Evolutionary conservation across 2,888 invertebrate genomes (phyloP), one percentile per base, ranked within the genome.

Genomic region (Drosophila putrida): DNA sequence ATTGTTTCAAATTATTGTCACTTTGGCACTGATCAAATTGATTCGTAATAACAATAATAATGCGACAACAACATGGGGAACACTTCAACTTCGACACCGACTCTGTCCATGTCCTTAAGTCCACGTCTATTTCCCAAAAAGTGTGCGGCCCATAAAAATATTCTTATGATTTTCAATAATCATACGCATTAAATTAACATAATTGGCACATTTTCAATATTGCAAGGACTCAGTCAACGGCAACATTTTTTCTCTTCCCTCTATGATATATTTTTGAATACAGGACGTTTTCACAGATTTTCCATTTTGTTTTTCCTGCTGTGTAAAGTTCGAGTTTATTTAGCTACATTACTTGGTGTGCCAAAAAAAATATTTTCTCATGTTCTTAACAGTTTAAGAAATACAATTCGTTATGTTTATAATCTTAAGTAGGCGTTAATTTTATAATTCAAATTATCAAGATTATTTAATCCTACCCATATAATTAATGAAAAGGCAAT

Each of bases 1-100:
- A 88, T 88, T 89, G 86, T 76, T 80, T 82, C 82, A 78, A 87
- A 88, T 86, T 88, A 87, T 87, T 87, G 86, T 86, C 84, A 84
- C 78, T 87, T 86, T 87, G 82, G 78, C 77, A 78, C 81, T 87
- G 87, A 87, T 87, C 82, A 84, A 87, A 84, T 80, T 84, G 84
- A 72, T 72, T 78, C 84, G 84, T 81, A 86, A 86, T 87, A 87
- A 87, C 83, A 86, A 85, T 87, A 87, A 86, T 87, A 86, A 86
- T 85, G 87, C 83, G 82, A 82, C 80, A 82, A 82, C 74, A 70
- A 64, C 60, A 59, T 39, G 53, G 11, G 13, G 44, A 47, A 20
- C 51, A 51, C 63, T 46, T 60, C 54, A 60, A 31, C 68, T 33
- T 38, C 71, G 36, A 33, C 44, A 49, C 43, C 35, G 20, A 27